phyloP scores from a whole-genome alignment of 2,797 vertebrate species.

The Hemitrygon akajei region DNA sequence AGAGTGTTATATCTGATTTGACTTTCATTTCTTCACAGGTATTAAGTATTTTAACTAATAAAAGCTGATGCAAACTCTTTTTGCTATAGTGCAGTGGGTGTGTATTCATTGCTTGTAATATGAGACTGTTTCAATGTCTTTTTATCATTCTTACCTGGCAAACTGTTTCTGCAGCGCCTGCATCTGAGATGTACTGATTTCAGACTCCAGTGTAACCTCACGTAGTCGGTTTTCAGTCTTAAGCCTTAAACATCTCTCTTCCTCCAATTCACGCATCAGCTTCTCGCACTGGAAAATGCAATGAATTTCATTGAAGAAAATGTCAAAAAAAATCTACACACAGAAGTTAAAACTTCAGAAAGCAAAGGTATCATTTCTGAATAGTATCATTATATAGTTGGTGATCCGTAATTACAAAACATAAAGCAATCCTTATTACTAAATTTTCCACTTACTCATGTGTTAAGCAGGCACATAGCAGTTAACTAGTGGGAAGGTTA shows the following conservation, averaged over 20 bases:
- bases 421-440: background rate
- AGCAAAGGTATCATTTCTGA: background rate
- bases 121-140: background rate
- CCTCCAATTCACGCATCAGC: slow-evolving; percentile 86
- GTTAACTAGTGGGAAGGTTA: background rate
- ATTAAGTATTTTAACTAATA: background rate
- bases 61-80: background rate
- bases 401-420: background rate
- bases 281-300: slow-evolving; percentile 74
- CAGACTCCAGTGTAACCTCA: slow-evolving; percentile 77
- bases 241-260: slow-evolving; percentile 78
- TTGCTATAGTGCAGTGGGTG: background rate
- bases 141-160: slow-evolving; percentile 65
- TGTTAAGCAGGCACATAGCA: background rate
- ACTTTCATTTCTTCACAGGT: background rate
- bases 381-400: background rate
- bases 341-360: background rate
- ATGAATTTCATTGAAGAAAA: background rate
- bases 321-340: background rate
- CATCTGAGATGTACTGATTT: slow-evolving; percentile 75
- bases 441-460: background rate
- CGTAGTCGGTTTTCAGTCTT: slow-evolving; percentile 76
- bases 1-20: background rate
- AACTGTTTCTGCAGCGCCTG: slow-evolving; percentile 76
- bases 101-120: background rate